Conservation (phyloP, 2,888 invertebrate genomes). For the Phania funesta region DNA sequence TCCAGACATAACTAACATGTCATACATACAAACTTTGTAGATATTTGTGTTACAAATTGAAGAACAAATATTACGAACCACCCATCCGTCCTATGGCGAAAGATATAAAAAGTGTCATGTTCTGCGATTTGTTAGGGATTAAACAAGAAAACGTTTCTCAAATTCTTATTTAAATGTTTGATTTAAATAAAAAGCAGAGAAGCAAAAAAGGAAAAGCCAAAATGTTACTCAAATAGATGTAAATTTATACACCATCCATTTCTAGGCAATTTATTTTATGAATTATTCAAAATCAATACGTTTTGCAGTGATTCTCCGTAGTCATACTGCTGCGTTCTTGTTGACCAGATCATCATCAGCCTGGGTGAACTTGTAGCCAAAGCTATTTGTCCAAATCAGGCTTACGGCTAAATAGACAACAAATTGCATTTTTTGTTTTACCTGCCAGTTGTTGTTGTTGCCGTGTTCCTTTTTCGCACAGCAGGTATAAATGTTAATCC, state of each 20-base stretch:
- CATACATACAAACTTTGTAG: background rate
- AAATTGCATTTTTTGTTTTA: slow-evolving; percentile 26
- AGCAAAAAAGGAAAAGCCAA: background rate
- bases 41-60: slow-evolving; percentile 11
- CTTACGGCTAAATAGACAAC: slow-evolving; percentile 67
- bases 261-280: slow-evolving; percentile 62
- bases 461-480: slow-evolving; percentile 66
- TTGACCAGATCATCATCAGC: slow-evolving; percentile 57
- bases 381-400: slow-evolving; percentile 67
- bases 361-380: slow-evolving; percentile 53
- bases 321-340: slow-evolving; percentile 29
- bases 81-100: slow-evolving; percentile 40
- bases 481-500: slow-evolving; percentile 70
- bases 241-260: slow-evolving; percentile 60
- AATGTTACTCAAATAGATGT: slow-evolving; percentile 52
- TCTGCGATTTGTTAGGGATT: slow-evolving; percentile 40
- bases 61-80: slow-evolving; percentile 7
- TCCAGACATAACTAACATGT: background rate
- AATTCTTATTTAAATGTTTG: slow-evolving; percentile 48
- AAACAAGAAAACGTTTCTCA: slow-evolving; percentile 29
- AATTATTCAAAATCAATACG: slow-evolving; percentile 66
- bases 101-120: slow-evolving; percentile 53
- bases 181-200: slow-evolving; percentile 33
- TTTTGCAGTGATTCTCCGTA: slow-evolving; percentile 26
- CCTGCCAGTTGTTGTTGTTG: slow-evolving; percentile 4